Base-by-base conservation (phyloP, 2,888 invertebrate species). In the Euclidia mi region DNA sequence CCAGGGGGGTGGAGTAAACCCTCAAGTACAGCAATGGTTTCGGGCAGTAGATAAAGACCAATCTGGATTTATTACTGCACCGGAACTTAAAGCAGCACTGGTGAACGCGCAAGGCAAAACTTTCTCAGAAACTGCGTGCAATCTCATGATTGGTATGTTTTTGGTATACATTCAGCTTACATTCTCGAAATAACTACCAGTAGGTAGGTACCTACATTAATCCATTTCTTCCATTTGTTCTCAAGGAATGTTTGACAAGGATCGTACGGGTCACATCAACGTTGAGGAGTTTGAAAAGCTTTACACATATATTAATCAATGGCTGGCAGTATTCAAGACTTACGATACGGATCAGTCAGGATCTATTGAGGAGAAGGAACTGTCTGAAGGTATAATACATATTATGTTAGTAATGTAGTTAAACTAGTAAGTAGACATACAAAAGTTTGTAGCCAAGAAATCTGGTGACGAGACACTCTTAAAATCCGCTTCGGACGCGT, bases 261-360 rank as follows among this genome's bases (percentile, higher is more conserved):
- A 98, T 79, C 96, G 96, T 59, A 96, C 96, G 68, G 98, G 98
- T n/a, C 96, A 97, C 17, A 98, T 98, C 69, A 97, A 98, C 82
- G 76, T 98, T 1, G 95, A 95, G 66, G 98, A 98, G 87, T 98
- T 98, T 84, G 97, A 97, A 85, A 97, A 97, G 76, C 94, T 98
- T 14, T 98, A 97, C 89, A 96, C 96, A 51, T 98, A 98, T 81
- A 96, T 98, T 29, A 98, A 98, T 88, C 97, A 98, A 71, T 98
- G 98, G 98, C 90, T 98, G 44, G 95, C 96, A 7, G 97, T 98
- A 0, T 98, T 98, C 88, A 96, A 97, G 82, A 96, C 96, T 1
- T 98, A 97, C 83, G 98, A 98, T 88, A 91, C 95, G n/a, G 98
- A 98, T 81, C 96, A 96, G 62, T 98, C 98, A 4, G 98, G 98